A percentile compares a stretch with the other conserved stretches of the same genome.
phyloP scores from a whole-genome alignment of 1,140 invertebrate species.

The Euwallacea fornicatus region DNA sequence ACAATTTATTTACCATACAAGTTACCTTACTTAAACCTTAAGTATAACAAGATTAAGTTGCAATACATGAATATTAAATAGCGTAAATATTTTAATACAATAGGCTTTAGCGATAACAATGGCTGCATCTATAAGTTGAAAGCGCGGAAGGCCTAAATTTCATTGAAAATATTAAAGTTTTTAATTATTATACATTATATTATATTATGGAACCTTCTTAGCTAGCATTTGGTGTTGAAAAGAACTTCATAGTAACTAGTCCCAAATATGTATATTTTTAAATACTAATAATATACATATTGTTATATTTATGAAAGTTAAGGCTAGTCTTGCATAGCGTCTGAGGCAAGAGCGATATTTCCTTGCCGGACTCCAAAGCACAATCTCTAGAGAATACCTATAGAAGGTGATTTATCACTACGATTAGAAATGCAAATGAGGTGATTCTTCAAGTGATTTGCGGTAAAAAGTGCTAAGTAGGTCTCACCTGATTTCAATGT shows the following conservation, averaged over 20 bases:
- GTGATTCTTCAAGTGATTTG: too few relatives aligned
- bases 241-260: constrained; percentile 15
- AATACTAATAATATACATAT: constrained; percentile 32
- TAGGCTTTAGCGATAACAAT: constrained; percentile 20
- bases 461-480: too few relatives aligned
- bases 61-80: constrained; percentile 39
- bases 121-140: constrained; percentile 28
- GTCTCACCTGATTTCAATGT: too few relatives aligned
- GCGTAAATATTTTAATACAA: constrained; percentile 39
- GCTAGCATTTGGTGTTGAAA: constrained; percentile 19
- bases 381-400: too few relatives aligned
- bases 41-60: constrained; percentile 45
- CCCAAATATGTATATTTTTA: constrained; percentile 12
- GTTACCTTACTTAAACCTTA: constrained; percentile 43
- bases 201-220: constrained; percentile 13
- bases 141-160: constrained; percentile 31
- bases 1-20: constrained; percentile 45
- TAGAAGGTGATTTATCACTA: too few relatives aligned
- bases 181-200: constrained; percentile 21
- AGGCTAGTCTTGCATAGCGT: constrained; percentile 25
- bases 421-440: too few relatives aligned
- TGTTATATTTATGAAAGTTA: constrained; percentile 26
- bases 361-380: too few relatives aligned
- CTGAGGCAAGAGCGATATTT: too few relatives aligned
- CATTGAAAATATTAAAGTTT: constrained; percentile 27